Conservation (phyloP, 2,113 vertebrate species). For the Eretmodus cyanostictus region DNA sequence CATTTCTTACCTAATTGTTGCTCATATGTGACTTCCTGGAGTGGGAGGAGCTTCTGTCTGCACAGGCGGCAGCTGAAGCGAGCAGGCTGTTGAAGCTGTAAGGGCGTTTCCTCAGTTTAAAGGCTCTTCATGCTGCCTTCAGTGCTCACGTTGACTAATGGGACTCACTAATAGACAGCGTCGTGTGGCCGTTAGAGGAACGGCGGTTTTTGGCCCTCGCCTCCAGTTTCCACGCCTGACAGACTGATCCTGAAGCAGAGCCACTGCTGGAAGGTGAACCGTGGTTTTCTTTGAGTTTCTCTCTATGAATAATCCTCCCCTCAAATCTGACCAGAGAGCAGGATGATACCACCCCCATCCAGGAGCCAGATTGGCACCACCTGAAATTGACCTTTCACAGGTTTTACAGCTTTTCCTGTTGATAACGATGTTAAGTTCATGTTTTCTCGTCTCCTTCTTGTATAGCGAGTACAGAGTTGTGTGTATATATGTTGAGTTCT, state of each 20-base stretch:
- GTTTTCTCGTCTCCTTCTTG: background rate
- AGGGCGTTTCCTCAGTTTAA: background rate
- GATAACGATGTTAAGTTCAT: background rate
- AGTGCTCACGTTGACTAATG: rapidly evolving
- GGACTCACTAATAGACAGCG: background rate
- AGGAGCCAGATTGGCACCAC: rapidly evolving
- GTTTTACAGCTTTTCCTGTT: background rate
- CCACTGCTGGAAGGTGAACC: background rate
- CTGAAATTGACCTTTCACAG: background rate
- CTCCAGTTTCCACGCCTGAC: background rate
- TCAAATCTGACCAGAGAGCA: background rate
- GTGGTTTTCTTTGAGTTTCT: background rate
- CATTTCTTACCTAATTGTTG: background rate
- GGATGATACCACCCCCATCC: rapidly evolving
- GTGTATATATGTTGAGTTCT: background rate
- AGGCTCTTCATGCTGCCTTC: background rate
- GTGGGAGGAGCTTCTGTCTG: background rate
- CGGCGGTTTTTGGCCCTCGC: rapidly evolving
- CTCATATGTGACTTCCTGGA: background rate
- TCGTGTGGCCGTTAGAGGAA: rapidly evolving
- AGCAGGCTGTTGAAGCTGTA: background rate
- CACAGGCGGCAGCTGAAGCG: background rate
- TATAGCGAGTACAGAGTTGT: background rate
- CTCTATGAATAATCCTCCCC: background rate
- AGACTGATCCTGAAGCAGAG: background rate